phyloP scores from a whole-genome alignment of 2,797 vertebrate genomes.

The Aldrovandia affinis region DNA sequence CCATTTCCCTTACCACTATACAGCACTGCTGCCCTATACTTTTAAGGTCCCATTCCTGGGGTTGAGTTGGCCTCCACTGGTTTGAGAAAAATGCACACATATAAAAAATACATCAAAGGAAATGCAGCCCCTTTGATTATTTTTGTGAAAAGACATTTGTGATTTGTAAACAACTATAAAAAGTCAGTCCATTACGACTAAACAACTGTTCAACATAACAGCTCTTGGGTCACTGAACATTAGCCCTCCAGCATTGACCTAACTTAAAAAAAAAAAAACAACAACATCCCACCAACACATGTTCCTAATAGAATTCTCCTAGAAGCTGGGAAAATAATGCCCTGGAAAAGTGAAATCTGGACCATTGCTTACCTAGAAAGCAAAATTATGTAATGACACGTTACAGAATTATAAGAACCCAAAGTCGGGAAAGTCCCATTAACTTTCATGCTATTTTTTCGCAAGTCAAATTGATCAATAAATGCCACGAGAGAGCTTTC shows the following conservation, averaged over 20 bases:
- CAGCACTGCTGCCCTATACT: too few relatives aligned
- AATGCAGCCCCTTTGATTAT: constrained; percentile 31
- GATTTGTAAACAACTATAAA: too few relatives aligned
- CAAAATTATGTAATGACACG: constrained; percentile 29
- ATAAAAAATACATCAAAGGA: neutral
- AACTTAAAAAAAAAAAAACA: constrained; percentile 28
- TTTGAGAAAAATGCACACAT: neutral
- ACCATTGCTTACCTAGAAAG: constrained; percentile 40
- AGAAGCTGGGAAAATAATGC: constrained; percentile 13
- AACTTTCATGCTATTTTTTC: constrained; percentile 13
- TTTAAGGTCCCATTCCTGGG: too few relatives aligned
- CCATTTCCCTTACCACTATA: too few relatives aligned
- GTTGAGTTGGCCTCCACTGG: too few relatives aligned
- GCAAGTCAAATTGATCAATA: constrained; percentile 11
- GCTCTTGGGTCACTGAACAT: too few relatives aligned
- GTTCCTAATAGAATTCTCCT: constrained; percentile 44
- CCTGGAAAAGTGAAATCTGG: constrained; percentile 31
- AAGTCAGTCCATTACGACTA: too few relatives aligned
- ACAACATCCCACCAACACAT: neutral
- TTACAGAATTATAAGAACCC: neutral
- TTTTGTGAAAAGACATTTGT: constrained; percentile 29
- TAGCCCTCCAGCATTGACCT: constrained; percentile 19
- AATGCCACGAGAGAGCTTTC: constrained; percentile 37
- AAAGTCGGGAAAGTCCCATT: neutral
- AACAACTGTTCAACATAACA: too few relatives aligned